Evolutionary conservation across 2,113 vertebrate species (phyloP), one percentile per base, ranked within the genome.

Genomic region (Pristiophorus japonicus): DNA sequence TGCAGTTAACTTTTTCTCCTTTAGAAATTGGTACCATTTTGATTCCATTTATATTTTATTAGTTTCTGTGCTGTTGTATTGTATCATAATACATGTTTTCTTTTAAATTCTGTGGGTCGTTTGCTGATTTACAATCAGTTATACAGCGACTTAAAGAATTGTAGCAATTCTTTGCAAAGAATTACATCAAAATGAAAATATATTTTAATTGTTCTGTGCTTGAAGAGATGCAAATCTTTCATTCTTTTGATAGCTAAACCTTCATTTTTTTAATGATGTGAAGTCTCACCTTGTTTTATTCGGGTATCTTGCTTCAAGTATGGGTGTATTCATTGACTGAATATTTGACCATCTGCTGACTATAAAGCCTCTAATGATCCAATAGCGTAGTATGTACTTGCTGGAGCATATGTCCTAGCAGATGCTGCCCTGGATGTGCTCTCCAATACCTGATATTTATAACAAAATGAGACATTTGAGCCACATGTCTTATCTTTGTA

Each of bases 331-430:
- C 67, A 34, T 59, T n/a, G 4, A 27, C 0, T 0, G 38, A 18
- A 66, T 78, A 14, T 42, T 75, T 95, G 67, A 63, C 95, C 59
- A 59, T 59, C 30, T 87, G 67, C 75, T 78, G 87, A 95, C 88
- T 96, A 96, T 91, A 47, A 45, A 96, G 95, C 66, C 16, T 95
- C 95, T 87, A 92, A 96, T 67, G 95, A 67, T 65, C 67, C 95
- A 87, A 75, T 62, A 51, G 30, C 55, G 95, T 65, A 95, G 27
- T 30, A 94, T 75, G 66, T 70, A 94, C 42, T 94, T 94, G 93
- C 65, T 45, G 0, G 63, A 96, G 96, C 96, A 96, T 96, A 95
- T 96, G 96, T 96, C 95, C 27, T 34, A 81, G 96, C 96, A 96
- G 96, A 97, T 96, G 96, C 95, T 96, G 75, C 62, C 84, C 88